Base-by-base conservation (phyloP, 2,888 invertebrate species). In the Villa cingulata region DNA sequence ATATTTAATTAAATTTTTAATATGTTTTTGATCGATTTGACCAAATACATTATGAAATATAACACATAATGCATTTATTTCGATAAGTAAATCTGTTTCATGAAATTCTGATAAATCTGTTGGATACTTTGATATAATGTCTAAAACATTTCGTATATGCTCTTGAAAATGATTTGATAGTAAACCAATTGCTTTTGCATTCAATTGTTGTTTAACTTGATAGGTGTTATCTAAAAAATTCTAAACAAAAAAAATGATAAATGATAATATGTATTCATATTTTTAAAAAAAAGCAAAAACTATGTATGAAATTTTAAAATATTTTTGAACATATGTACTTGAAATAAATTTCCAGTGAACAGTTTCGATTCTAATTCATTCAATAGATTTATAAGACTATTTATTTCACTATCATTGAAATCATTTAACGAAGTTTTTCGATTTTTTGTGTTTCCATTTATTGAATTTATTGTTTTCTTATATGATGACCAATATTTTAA, bases 401-500 rank as follows among this genome's bases (percentile, higher is more conserved):
- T 72, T 7, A 86, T 68, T 59, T 80, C 78, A 3, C 57, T 46
- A 17, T 51, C 78, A 10, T 56, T 17, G 10, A 75, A 65, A 43
- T 82, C 64, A 50, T 76, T 72, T 59, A 81, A 74, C 61, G n/a
- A n/a, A n/a, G n/a, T n/a, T n/a, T n/a, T n/a, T n/a, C n/a, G n/a
- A 76, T 73, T 32, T 74, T 65, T 29, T 80, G 75, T n/a, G 61
- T 78, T 78, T 53, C 80, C 78, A 47, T 76, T 72, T 29, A 83
- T 75, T 29, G 80, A 77, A 55, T 80, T 78, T 1, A 91, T 70
- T 60, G 80, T 78, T 65, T 85, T 78, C 60, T 81, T 78, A 60
- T 88, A 92, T 27, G 78, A 72, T 45, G 75, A 75, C 89, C 90
- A 92, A 62, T 85, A 84, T 45, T 75, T 70, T 3, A 56, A 53